Evolutionary conservation across 2,113 vertebrate genomes (phyloP).

Genomic region (Alexandromys fortis): DNA sequence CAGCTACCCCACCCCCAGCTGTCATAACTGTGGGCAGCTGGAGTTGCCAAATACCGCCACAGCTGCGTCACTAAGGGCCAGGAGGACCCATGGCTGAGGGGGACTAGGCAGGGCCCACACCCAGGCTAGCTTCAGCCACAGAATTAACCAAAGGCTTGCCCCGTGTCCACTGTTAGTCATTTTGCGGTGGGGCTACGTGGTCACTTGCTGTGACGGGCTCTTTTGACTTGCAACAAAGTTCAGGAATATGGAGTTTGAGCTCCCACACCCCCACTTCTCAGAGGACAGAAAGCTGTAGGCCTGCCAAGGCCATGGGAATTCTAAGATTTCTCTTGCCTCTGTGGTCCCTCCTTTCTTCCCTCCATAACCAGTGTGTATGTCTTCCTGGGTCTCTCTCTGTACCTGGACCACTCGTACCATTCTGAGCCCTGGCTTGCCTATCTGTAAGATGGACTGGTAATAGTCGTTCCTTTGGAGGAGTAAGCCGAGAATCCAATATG

Average conservation of each 20-base stretch:
- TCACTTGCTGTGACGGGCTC: not conserved
- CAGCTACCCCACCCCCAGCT: not conserved
- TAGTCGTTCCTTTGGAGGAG: not conserved
- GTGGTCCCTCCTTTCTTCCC: not conserved
- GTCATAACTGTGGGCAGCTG: slow-evolving; percentile 20
- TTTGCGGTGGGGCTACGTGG: fast-evolving
- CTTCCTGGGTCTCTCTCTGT: not conserved
- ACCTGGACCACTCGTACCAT: not conserved
- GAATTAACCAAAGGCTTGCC: not conserved
- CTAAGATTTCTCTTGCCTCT: no score
- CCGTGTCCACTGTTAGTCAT: not conserved
- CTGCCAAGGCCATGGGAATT: no score
- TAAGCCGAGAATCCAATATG: not conserved
- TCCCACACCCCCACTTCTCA: not conserved
- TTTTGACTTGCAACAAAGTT: not conserved
- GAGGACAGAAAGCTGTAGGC: not conserved
- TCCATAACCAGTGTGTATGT: not conserved
- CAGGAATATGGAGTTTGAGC: no score
- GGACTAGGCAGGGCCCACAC: not conserved
- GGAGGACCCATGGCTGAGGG: not conserved
- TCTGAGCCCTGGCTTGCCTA: not conserved
- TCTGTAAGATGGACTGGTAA: not conserved
- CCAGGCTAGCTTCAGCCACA: not conserved
- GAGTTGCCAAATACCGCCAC: slow-evolving; percentile 65
- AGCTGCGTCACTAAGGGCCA: slow-evolving; percentile 61